Evolutionary conservation across 2,113 vertebrate genomes (phyloP), one percentile per base, ranked within the genome.

Genomic region (Turdus rufiventris): DNA sequence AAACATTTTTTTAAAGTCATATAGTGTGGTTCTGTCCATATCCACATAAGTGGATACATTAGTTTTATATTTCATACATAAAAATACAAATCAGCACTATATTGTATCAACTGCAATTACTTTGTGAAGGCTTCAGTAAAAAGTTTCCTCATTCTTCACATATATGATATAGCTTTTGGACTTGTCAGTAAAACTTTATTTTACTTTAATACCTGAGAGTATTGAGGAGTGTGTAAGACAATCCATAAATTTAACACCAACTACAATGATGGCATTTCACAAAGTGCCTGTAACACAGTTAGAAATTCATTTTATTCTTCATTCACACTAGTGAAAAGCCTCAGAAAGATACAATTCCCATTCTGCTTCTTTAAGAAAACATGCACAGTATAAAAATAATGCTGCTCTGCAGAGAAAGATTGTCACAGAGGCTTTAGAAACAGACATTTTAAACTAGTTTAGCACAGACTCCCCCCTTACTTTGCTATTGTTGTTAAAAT

Each of bases 191-290:
- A 65, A 89, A 88, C 29, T 80, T 76, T 78, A 66, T 87, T 93
- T 95, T 85, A 85, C 45, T 94, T 85, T 72, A 77, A 83, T 86
- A 96, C 94, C 92, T 94, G 90, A 94, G 95, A 92, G 26, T 42
- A 56, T 9, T 12, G 28, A 84, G 66, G 33, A 91, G 24, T 84
- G 9, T 9, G n/a, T 40, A 77, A 88, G 40, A 90, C 51, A 60
- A 78, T 73, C 79, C 7, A 40, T 54, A 76, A 71, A 82, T 82
- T 79, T 47, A 73, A 78, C 31, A 70, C 13, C 60, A 14, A 40
- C 8, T 56, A 25, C n/a, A 84, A 45, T 24, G 48, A 68, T 28
- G 18, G 70, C 28, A 60, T 86, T 92, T 94, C 85, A 79, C 33
- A 54, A 70, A 57, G 25, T 48, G 63, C 72, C 58, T 53, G 18